Evolutionary conservation across 35 echinoderm and acorn worm species (phyloP).

Genomic region (Ophioderma brevispina): DNA sequence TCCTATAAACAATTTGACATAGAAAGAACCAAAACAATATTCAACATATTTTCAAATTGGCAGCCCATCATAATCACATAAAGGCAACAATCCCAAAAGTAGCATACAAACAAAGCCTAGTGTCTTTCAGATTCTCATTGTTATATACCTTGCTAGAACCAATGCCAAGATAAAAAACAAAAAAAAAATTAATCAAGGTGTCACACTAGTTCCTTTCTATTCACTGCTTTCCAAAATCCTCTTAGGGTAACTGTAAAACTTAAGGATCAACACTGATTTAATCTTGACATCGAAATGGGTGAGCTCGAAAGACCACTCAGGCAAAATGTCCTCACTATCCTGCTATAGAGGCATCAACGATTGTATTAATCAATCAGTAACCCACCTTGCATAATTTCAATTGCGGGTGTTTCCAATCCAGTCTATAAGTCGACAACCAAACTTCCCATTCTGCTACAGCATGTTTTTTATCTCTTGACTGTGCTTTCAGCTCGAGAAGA

Average conservation of each 20-base stretch:
- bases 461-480: neutral
- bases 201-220: constrained; percentile 20
- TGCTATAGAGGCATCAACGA: neutral
- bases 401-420: neutral
- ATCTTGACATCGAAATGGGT: neutral
- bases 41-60: neutral
- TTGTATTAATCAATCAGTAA: neutral
- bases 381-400: neutral
- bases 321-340: neutral
- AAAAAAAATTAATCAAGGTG: no score
- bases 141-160: neutral
- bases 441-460: neutral
- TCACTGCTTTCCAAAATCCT: no score
- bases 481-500: constrained; percentile 16
- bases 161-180: no score
- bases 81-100: neutral
- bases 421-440: neutral
- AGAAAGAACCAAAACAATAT: neutral
- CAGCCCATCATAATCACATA: no score
- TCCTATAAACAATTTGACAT: constrained; percentile 4
- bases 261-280: neutral
- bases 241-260: constrained; percentile 3
- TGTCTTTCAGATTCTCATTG: neutral
- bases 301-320: neutral
- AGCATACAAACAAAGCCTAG: neutral